These are phyloP conservation scores for Xylocopa sonorina DNA, from an alignment of 1,140 invertebrate genomes.

Conservation along the genomic window DNA sequence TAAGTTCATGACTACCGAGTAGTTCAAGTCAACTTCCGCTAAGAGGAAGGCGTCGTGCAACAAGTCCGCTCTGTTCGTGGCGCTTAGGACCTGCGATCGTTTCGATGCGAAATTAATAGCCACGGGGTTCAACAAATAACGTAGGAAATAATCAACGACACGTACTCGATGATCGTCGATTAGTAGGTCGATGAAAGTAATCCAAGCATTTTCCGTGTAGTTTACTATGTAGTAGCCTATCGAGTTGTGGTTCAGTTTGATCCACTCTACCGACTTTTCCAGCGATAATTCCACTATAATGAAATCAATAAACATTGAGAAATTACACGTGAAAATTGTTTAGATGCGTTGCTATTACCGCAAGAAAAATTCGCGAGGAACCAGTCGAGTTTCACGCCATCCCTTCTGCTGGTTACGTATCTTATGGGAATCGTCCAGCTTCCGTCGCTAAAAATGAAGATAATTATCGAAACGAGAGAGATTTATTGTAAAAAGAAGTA, in stretches of 20 bases:
- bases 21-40: constrained; percentile 85
- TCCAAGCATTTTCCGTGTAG: constrained; percentile 87
- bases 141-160: background rate
- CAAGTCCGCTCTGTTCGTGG: constrained; percentile 89
- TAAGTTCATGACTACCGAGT: constrained; percentile 85
- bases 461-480: background rate
- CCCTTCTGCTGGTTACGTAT: constrained; percentile 84
- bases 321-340: background rate
- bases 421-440: constrained; percentile 90
- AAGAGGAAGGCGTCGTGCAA: constrained; percentile 91
- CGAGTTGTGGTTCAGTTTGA: constrained; percentile 92
- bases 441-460: constrained; percentile 13
- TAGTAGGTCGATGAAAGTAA: constrained; percentile 60
- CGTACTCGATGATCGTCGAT: constrained; percentile 45
- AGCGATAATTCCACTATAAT: constrained; percentile 55
- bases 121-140: background rate
- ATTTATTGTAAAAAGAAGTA: no score
- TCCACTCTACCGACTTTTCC: constrained; percentile 82
- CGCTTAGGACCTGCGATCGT: constrained; percentile 82
- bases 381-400: constrained; percentile 80
- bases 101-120: background rate
- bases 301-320: constrained; percentile 54
- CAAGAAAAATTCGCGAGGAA: constrained; percentile 81
- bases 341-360: constrained; percentile 72
- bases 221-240: constrained; percentile 93